These are phyloP conservation scores for Patiria pectinifera DNA, from an alignment of 53 echinoderm and acorn worm genomes.

Conservation along the genomic window DNA sequence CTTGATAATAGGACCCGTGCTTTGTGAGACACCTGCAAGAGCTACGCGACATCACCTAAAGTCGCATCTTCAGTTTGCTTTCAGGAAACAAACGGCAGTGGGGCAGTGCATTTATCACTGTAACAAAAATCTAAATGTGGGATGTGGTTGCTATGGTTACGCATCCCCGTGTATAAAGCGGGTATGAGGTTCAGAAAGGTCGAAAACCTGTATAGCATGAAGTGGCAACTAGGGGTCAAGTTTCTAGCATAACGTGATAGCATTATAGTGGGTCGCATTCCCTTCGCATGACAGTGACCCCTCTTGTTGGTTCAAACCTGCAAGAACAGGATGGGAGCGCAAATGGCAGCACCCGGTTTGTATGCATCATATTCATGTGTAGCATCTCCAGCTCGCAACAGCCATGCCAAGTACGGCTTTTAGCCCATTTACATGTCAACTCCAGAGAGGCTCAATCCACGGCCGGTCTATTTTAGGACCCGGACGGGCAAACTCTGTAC, in stretches of 20 bases:
- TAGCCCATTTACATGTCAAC: neutral
- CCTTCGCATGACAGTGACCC: too few species aligned
- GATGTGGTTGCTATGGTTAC: constrained; percentile 9
- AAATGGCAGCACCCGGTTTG: too few species aligned
- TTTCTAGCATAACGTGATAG: neutral
- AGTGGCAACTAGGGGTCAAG: neutral
- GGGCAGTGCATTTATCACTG: neutral
- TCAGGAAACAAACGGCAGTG: neutral
- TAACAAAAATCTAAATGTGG: neutral
- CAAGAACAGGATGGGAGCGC: too few species aligned
- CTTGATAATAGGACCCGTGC: neutral
- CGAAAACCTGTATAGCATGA: neutral
- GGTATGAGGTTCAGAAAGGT: neutral
- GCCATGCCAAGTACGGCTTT: neutral
- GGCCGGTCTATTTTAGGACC: neutral
- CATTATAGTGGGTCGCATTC: too few species aligned
- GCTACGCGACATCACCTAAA: neutral
- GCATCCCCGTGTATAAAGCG: neutral
- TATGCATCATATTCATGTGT: too few species aligned
- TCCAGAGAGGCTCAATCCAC: neutral
- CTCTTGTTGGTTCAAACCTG: too few species aligned
- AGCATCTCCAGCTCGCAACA: too few species aligned
- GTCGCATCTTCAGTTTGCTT: neutral
- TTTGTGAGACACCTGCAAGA: neutral
- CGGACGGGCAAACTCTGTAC: neutral